phyloP scores from a whole-genome alignment of 1,140 invertebrate genomes.

The Cydia splendana region DNA sequence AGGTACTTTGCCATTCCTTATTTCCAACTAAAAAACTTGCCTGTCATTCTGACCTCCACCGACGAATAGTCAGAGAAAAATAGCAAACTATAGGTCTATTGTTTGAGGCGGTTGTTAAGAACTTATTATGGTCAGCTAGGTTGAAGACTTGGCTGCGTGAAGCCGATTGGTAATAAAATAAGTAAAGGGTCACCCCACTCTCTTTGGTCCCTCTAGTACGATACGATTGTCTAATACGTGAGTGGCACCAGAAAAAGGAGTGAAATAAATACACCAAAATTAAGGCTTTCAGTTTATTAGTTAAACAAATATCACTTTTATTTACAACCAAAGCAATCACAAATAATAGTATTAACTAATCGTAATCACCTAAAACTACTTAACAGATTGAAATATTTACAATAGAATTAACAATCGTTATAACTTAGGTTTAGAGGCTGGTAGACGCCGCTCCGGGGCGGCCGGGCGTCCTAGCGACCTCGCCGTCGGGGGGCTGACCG shows the following conservation, averaged over 20 bases:
- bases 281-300: constrained; percentile 77
- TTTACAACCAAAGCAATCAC: constrained; percentile 79
- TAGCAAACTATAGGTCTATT: no score
- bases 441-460: background rate
- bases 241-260: background rate
- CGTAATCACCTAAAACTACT: constrained; percentile 77
- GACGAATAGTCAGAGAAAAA: no score
- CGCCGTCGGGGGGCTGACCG: background rate
- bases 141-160: no score
- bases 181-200: no score
- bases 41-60: no score
- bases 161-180: no score
- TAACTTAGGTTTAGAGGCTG: constrained; percentile 40
- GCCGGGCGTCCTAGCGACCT: background rate
- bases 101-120: no score
- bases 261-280: constrained; percentile 1
- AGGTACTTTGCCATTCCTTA: no score
- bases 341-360: constrained; percentile 75
- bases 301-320: constrained; percentile 80
- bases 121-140: no score
- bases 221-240: no score
- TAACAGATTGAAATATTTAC: constrained; percentile 78
- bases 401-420: constrained; percentile 73
- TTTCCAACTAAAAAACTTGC: no score
- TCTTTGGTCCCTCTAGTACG: no score